Base-by-base conservation (phyloP, 2,797 vertebrate species). In the Triplophysa yarkandensis region DNA sequence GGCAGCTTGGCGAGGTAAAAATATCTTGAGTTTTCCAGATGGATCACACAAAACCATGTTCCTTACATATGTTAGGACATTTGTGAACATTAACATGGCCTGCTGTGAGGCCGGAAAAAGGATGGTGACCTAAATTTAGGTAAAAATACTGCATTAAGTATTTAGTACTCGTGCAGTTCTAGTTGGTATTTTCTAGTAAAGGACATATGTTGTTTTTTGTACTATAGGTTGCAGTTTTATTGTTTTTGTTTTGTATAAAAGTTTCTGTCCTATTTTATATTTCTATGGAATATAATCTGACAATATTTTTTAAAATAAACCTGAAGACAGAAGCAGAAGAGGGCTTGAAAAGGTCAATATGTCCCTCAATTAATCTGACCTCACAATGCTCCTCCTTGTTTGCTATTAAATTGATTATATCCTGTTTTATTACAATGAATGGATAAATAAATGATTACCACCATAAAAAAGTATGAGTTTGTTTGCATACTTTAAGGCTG, bases 11-110 rank as follows among this genome's bases (percentile, higher is more conserved):
- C 21, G 28, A 50, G 50, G 21, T 52, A 50, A 41, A 28, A 19
- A 77, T 71, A 69, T 60, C 50, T 55, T 54, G 68, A 44, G 4
- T 30, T 34, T 60, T 74, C 55, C 77, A 79, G 80, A 77, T 82
- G 70, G 74, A 71, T 78, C 64, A 68, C 68, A 81, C 48, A 39
- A 71, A 34, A 62, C 62, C 57, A 43, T 50, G 68, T 25, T 27
- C 25, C 23, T 68, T 36, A 67, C 72, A 60, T 81, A 68, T 77
- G 62, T 44, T 41, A 52, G 57, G 39, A 68, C 39, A 52, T 52
- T 30, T 34, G 16, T 44, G 27, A 66, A 30, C 23, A 14, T 48
- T 48, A 14, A 32, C 30, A 62, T 21, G 39, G 52, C 32, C 46
- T 1, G 2, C 70, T 74, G 72, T 77, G 48, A 70, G 39, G 30